Percentiles rank a stretch among this genome's conserved stretches.
These are phyloP conservation scores for Madoqua kirkii DNA, from an alignment of 2,113 vertebrate species.

Conservation along the genomic window DNA sequence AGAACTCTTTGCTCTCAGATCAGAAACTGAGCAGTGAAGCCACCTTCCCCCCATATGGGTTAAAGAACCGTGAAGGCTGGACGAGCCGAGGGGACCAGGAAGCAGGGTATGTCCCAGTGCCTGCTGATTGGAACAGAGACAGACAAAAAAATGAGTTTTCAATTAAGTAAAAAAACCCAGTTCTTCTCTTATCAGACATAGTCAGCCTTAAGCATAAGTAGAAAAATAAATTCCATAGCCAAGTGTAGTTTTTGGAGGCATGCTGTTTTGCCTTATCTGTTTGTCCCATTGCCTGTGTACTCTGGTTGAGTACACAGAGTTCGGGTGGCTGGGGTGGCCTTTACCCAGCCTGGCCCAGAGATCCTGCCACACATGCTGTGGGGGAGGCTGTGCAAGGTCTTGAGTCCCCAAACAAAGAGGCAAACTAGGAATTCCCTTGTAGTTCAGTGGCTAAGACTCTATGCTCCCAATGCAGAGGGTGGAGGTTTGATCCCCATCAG, in stretches of 20 bases:
- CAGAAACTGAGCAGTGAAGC: not conserved
- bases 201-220: not conserved
- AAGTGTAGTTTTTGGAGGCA: not conserved
- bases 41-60: accelerated
- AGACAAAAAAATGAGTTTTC: not conserved
- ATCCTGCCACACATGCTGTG: accelerated
- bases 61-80: not conserved
- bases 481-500: not conserved
- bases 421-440: not conserved
- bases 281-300: not conserved
- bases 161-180: not conserved
- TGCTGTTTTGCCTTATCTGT: not conserved
- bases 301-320: not conserved
- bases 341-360: accelerated
- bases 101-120: not conserved
- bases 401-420: not conserved
- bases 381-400: accelerated
- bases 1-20: not conserved
- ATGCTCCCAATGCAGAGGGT: not conserved
- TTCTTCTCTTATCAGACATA: not conserved
- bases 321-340: accelerated
- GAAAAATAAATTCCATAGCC: not conserved
- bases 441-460: not conserved
- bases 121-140: accelerated
- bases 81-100: accelerated